Conservation (phyloP, 2,113 vertebrate genomes). For the Pandion haliaetus region DNA sequence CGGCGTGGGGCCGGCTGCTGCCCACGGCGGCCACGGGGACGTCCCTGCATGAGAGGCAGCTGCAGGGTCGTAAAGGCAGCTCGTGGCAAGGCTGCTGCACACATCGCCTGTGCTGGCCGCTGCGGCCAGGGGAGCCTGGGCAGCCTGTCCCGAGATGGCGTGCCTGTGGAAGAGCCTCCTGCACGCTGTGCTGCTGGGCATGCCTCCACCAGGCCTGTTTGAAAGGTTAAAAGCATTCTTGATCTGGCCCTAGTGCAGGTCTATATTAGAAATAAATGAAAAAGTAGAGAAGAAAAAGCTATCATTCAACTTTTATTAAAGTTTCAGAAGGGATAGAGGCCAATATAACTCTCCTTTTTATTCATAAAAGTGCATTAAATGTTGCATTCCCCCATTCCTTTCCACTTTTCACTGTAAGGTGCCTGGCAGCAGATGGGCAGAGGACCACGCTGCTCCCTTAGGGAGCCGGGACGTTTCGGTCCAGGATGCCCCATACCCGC, state of each 20-base stretch:
- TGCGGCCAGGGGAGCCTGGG: not conserved
- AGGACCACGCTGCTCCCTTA: accelerated
- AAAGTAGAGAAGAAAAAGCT: not conserved
- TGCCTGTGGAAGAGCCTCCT: not conserved
- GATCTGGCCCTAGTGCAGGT: not conserved
- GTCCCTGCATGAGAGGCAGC: accelerated
- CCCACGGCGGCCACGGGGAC: accelerated
- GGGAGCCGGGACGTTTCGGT: accelerated
- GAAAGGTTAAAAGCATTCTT: not conserved
- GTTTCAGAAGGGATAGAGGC: not conserved
- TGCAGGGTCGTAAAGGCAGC: not conserved
- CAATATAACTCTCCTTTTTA: not conserved
- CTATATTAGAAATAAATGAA: not conserved
- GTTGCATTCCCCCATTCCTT: not conserved
- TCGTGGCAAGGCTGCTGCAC: too few species aligned
- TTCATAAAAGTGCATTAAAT: not conserved
- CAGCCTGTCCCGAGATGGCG: accelerated
- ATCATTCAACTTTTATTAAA: not conserved
- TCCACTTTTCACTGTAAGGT: not conserved
- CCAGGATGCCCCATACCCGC: not conserved
- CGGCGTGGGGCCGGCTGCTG: too few species aligned
- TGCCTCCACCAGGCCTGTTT: not conserved
- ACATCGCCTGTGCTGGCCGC: accelerated
- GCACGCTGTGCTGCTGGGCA: not conserved
- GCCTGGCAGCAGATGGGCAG: not conserved